phyloP scores from a whole-genome alignment of 2,113 vertebrate species.

The Pachycephala philippinensis region DNA sequence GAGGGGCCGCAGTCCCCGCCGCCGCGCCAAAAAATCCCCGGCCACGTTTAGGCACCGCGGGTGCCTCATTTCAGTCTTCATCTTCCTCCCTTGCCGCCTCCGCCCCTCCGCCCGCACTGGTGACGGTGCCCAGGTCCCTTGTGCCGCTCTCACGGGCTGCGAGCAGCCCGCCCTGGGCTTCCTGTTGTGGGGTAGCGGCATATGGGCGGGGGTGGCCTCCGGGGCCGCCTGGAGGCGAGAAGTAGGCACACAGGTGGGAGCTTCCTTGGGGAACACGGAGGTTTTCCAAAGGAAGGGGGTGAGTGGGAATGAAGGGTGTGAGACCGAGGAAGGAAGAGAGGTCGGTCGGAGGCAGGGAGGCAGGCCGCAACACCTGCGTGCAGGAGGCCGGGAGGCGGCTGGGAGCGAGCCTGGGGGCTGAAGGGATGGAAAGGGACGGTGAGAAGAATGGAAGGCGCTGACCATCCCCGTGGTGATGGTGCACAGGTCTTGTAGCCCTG shows the following conservation, averaged over 20 bases:
- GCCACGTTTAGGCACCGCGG: not conserved
- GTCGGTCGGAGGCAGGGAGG: too few species aligned
- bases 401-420: not conserved
- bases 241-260: not conserved
- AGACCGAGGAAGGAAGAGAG: not conserved
- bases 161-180: not conserved
- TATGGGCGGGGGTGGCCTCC: not conserved
- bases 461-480: not conserved
- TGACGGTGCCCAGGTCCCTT: not conserved
- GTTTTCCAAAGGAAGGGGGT: not conserved
- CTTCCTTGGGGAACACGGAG: not conserved
- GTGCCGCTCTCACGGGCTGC: not conserved
- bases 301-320: not conserved
- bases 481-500: not conserved
- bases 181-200: not conserved
- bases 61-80: not conserved
- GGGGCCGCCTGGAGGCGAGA: not conserved
- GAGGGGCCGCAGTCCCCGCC: accelerated
- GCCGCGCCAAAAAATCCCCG: too few species aligned
- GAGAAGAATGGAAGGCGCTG: not conserved
- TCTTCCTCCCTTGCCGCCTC: not conserved
- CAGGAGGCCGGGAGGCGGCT: not conserved
- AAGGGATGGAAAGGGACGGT: not conserved
- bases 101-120: too few species aligned
- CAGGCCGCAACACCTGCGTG: not conserved